These are phyloP conservation scores for Matsumyia berberina DNA, from an alignment of 2,888 invertebrate species.

Conservation along the genomic window DNA sequence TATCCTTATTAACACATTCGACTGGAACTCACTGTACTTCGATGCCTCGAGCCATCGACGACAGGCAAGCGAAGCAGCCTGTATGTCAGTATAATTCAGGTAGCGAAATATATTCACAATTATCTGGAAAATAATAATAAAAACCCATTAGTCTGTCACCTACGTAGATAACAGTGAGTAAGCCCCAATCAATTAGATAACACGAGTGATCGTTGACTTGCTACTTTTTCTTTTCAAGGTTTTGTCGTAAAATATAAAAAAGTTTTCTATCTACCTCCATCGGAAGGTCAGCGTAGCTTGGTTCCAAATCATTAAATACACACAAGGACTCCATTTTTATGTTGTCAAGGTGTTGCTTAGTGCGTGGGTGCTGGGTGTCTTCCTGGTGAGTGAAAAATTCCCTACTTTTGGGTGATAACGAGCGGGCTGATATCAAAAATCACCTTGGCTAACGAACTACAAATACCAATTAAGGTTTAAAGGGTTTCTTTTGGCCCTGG, in stretches of 20 bases:
- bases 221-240: not conserved
- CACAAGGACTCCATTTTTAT: slow-evolving; percentile 63
- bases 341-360: slow-evolving; percentile 31
- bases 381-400: slow-evolving; percentile 1
- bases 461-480: not conserved
- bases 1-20: slow-evolving; percentile 80
- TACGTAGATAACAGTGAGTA: slow-evolving; percentile 29
- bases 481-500: not conserved
- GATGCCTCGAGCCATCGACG: slow-evolving; percentile 89
- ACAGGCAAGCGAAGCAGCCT: slow-evolving; percentile 88
- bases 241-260: not conserved
- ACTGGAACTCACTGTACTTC: slow-evolving; percentile 85
- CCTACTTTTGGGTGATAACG: not conserved
- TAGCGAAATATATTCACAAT: slow-evolving; percentile 88
- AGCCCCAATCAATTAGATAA: slow-evolving; percentile 43
- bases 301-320: slow-evolving; percentile 77
- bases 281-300: slow-evolving; percentile 82
- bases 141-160: slow-evolving; percentile 26
- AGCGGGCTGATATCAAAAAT: not conserved
- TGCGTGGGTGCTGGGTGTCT: slow-evolving; percentile 51
- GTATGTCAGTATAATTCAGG: slow-evolving; percentile 87
- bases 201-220: slow-evolving; percentile 23
- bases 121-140: slow-evolving; percentile 84
- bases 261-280: slow-evolving; percentile 81
- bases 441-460: not conserved